A percentile compares a stretch with the other conserved stretches of the same genome.
These are phyloP conservation scores for Onychostoma macrolepis DNA, from an alignment of 2,113 vertebrate species.

Conservation along the genomic window DNA sequence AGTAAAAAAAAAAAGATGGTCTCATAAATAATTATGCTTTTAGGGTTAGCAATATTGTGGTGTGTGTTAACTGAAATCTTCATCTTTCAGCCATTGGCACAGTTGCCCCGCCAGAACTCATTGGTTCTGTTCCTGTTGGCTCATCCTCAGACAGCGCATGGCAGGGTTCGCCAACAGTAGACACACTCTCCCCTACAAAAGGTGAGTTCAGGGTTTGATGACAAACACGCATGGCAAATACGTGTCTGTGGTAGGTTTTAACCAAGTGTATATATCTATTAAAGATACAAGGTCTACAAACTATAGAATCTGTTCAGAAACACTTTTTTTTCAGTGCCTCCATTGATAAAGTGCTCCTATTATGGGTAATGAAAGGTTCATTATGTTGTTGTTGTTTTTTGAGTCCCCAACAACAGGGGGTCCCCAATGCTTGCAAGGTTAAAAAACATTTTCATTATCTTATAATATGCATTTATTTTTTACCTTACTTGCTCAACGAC, in stretches of 20 bases:
- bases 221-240: no score
- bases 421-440: no score
- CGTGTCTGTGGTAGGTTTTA: background rate
- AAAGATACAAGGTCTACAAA: background rate
- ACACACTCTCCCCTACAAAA: conserved; percentile 50
- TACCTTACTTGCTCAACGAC: no score
- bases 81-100: conserved; percentile 62
- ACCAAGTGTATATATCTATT: background rate
- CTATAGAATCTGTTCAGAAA: background rate
- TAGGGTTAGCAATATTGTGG: background rate
- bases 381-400: no score
- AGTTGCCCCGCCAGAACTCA: conserved; percentile 63
- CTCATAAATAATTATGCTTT: no score
- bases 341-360: no score
- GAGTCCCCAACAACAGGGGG: no score
- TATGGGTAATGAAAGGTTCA: no score
- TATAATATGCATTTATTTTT: no score
- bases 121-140: conserved; percentile 63
- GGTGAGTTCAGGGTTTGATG: conserved; percentile 54
- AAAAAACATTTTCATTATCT: no score
- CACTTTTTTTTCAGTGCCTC: no score
- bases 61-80: background rate
- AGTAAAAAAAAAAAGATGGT: conserved; percentile 45
- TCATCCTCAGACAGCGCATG: conserved; percentile 68
- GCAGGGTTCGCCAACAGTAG: conserved; percentile 51